These are phyloP conservation scores for Ophiodon elongatus DNA, from an alignment of 2,113 vertebrate genomes.

Conservation along the genomic window DNA sequence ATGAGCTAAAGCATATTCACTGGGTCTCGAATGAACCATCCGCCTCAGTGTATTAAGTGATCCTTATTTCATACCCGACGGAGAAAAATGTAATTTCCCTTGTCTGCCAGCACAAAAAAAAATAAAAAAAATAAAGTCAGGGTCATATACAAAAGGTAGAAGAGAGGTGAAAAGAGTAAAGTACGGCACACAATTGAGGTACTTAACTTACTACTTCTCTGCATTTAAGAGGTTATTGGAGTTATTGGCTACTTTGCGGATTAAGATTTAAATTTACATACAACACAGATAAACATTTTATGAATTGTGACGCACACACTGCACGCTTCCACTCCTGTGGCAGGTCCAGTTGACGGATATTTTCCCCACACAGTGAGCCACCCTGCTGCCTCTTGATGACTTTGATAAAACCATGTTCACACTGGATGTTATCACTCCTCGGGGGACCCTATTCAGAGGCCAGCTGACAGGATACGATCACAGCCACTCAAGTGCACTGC, in stretches of 20 bases:
- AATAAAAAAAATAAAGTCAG: not conserved
- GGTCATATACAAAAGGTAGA: constrained; percentile 6
- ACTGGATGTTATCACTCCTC: constrained; percentile 26
- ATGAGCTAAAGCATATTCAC: constrained; percentile 19
- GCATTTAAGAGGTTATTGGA: not conserved
- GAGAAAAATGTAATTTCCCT: not conserved
- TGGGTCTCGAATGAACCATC: constrained; percentile 26
- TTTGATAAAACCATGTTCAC: constrained; percentile 44
- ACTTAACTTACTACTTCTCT: not conserved
- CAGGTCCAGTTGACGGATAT: not conserved
- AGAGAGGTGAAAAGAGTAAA: not conserved
- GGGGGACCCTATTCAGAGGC: constrained; percentile 32
- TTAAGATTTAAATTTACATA: not conserved
- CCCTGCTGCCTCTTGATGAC: constrained; percentile 37
- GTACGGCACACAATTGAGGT: not conserved
- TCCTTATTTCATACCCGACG: constrained; percentile 11
- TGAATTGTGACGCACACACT: not conserved
- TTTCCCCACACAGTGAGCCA: constrained; percentile 6
- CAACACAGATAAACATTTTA: too few relatives aligned
- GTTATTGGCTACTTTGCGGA: not conserved
- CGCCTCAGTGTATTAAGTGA: not conserved
- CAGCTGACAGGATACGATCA: constrained; percentile 27
- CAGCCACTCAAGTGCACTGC: constrained; percentile 3
- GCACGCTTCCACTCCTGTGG: not conserved
- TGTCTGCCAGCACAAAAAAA: not conserved